Evolutionary conservation across 2,888 invertebrate genomes (phyloP).

Genomic region (Seira musarum): DNA sequence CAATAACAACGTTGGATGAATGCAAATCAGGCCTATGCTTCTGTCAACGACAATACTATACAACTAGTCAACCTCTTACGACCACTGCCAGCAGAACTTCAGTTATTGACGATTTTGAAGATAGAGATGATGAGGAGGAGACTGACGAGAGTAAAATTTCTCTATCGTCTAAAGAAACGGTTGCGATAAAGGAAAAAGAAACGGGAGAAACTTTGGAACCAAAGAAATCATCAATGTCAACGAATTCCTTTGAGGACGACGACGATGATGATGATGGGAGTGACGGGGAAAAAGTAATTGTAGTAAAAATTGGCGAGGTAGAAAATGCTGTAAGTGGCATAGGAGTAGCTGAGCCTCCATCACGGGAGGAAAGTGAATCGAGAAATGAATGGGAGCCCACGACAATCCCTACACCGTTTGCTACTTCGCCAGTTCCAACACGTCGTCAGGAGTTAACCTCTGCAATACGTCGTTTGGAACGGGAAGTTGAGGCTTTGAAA

Average conservation of each 20-base stretch:
- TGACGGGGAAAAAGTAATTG: constrained; percentile 38
- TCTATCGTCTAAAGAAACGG: background rate
- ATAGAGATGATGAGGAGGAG: constrained; percentile 23
- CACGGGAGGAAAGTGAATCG: background rate
- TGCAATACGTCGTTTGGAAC: constrained; percentile 36
- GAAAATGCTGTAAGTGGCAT: constrained; percentile 16
- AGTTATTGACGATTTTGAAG: constrained; percentile 31
- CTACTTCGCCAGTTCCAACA: constrained; percentile 38
- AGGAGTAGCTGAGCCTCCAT: background rate
- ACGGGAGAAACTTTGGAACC: constrained; percentile 7
- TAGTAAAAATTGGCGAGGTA: constrained; percentile 37
- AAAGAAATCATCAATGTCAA: constrained; percentile 13
- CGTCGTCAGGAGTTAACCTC: constrained; percentile 52
- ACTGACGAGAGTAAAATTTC: constrained; percentile 24
- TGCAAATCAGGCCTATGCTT: constrained; percentile 40
- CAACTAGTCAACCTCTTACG: constrained; percentile 2
- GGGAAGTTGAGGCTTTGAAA: constrained; percentile 36
- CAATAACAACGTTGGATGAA: constrained; percentile 33
- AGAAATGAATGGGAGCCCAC: constrained; percentile 15
- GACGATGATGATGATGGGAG: constrained; percentile 47
- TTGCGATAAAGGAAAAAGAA: background rate
- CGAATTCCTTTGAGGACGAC: constrained; percentile 44
- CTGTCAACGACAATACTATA: constrained; percentile 41
- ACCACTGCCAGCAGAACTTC: constrained; percentile 14
- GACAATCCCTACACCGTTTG: constrained; percentile 31